phyloP scores from a whole-genome alignment of 2,888 invertebrate genomes.

The Dexiosoma caninum region DNA sequence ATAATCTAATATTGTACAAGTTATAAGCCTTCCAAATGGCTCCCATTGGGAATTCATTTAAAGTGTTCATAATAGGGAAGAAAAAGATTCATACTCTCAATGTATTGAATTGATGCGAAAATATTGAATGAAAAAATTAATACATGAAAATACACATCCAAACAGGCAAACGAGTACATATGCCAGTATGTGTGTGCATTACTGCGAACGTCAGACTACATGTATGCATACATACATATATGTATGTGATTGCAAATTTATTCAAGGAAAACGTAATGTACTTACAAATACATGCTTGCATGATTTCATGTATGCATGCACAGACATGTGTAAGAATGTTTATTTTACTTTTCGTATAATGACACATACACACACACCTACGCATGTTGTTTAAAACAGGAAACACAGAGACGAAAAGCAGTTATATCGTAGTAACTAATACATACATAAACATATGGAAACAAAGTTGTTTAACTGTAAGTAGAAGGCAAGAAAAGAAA shows the following conservation, averaged over 20 bases:
- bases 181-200: not conserved
- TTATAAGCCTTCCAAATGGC: constrained; percentile 67
- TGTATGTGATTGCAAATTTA: constrained; percentile 54
- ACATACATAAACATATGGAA: constrained; percentile 34
- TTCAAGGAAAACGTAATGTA: constrained; percentile 59
- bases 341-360: not conserved
- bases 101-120: constrained; percentile 57
- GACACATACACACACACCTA: not conserved
- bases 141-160: not conserved
- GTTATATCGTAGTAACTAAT: not conserved
- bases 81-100: constrained; percentile 56
- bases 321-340: constrained; percentile 5
- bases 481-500: constrained; percentile 1
- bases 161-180: not conserved
- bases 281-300: constrained; percentile 41
- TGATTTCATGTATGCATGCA: constrained; percentile 1
- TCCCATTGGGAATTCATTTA: constrained; percentile 66
- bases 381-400: not conserved
- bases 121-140: constrained; percentile 29
- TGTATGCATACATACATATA: no score
- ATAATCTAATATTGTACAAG: constrained; percentile 67
- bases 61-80: constrained; percentile 57
- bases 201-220: not conserved
- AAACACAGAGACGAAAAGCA: not conserved
- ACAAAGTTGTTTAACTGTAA: constrained; percentile 38